Percentiles rank a stretch among this genome's conserved stretches.
Conservation (phyloP, 2,113 vertebrate species). For the Oophaga pumilio region DNA sequence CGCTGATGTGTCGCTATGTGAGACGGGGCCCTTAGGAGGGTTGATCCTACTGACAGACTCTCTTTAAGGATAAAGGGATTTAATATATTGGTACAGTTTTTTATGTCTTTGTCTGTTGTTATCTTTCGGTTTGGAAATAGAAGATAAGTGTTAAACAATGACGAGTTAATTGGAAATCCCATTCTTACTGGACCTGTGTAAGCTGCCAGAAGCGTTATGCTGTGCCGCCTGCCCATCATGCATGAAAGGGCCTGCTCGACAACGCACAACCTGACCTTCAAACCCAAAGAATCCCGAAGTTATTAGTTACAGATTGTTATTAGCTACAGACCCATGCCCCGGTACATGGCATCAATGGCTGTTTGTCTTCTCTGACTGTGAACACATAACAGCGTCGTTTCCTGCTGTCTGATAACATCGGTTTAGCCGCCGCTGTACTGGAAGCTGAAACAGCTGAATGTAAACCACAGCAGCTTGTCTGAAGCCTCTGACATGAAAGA, state of each 20-base stretch:
- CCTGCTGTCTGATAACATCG: conserved; percentile 39
- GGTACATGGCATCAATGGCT: conserved; percentile 53
- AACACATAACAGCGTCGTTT: conserved; percentile 47
- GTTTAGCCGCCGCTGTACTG: background rate
- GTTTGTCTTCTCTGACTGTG: conserved; percentile 51
- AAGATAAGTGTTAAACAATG: background rate
- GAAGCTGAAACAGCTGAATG: conserved; percentile 51
- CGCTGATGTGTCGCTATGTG: too few species aligned
- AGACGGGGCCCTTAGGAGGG: too few species aligned
- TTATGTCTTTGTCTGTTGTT: background rate
- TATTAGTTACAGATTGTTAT: conserved; percentile 56
- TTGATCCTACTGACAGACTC: too few species aligned
- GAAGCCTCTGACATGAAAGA: conserved; percentile 4
- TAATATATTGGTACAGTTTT: background rate
- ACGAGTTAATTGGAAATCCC: conserved; percentile 5
- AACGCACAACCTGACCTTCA: conserved; percentile 54
- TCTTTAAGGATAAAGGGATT: too few species aligned
- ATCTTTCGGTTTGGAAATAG: background rate
- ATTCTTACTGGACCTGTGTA: conserved; percentile 7
- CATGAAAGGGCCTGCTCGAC: conserved; percentile 40
- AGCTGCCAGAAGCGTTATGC: conserved; percentile 21
- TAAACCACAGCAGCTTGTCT: conserved; percentile 39
- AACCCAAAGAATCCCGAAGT: conserved; percentile 41
- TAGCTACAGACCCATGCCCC: conserved; percentile 51
- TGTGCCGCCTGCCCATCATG: conserved; percentile 18